These are phyloP conservation scores for Clangula hyemalis DNA, from an alignment of 2,797 vertebrate genomes.

Conservation along the genomic window DNA sequence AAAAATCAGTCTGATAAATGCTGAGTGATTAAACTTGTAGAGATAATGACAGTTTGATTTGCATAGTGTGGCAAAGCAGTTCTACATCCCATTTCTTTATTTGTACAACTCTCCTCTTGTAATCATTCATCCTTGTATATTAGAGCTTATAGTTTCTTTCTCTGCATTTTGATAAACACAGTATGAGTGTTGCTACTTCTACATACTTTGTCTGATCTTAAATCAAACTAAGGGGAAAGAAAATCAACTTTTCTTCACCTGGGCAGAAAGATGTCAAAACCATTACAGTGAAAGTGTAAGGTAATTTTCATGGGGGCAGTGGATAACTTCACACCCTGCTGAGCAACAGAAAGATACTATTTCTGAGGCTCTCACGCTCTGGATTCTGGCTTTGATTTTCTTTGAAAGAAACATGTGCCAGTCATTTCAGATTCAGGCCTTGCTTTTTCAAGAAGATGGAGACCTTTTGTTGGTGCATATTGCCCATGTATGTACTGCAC, in stretches of 20 bases:
- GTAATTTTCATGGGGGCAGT: neutral
- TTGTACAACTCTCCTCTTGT: neutral
- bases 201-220: neutral
- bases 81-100: neutral
- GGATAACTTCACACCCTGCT: neutral
- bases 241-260: neutral
- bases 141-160: neutral
- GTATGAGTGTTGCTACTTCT: neutral
- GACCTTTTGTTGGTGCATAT: conserved; percentile 17
- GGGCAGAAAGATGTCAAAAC: neutral
- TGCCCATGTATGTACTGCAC: neutral
- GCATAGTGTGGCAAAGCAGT: neutral
- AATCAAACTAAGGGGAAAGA: neutral
- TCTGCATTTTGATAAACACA: neutral
- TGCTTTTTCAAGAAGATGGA: neutral
- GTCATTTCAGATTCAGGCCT: neutral
- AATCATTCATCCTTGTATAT: neutral
- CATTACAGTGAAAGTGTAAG: neutral
- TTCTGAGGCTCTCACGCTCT: neutral
- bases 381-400: neutral
- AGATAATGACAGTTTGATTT: neutral
- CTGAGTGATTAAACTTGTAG: neutral
- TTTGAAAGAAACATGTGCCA: neutral
- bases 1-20: neutral
- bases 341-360: neutral